Percentiles rank a stretch among this genome's conserved stretches.
Conservation (phyloP, 2,797 vertebrate species). For the Spea hammondii region DNA sequence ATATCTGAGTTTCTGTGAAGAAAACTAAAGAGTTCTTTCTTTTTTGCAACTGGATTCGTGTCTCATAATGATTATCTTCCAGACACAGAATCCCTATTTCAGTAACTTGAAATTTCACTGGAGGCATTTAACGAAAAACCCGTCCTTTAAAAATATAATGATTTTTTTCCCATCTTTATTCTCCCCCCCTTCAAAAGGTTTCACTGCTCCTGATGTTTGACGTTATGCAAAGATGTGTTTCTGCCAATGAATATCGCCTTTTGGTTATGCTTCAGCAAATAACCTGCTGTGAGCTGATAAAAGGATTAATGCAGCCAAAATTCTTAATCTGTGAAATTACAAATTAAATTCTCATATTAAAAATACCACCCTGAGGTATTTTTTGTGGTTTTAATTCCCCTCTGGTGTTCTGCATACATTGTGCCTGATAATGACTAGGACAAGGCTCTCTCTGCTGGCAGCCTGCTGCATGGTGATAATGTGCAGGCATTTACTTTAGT, state of each 20-base stretch:
- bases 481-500: conserved; percentile 74
- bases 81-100: conserved; percentile 75
- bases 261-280: conserved; percentile 81
- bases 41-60: conserved; percentile 66
- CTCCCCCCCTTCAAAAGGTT: conserved; percentile 82
- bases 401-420: conserved; percentile 82
- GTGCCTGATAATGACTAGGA: conserved; percentile 79
- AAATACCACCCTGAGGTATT: conserved; percentile 87
- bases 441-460: conserved; percentile 74
- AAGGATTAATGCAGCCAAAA: conserved; percentile 94
- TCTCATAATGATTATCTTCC: conserved; percentile 76
- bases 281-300: conserved; percentile 98
- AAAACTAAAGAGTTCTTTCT: conserved; percentile 64
- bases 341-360: conserved; percentile 92
- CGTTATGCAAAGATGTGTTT: conserved; percentile 79
- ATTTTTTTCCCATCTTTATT: conserved; percentile 78
- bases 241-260: conserved; percentile 82
- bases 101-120: conserved; percentile 72
- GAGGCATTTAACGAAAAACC: conserved; percentile 74
- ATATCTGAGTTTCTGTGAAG: conserved; percentile 26
- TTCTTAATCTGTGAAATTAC: conserved; percentile 94
- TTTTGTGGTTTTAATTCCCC: conserved; percentile 84
- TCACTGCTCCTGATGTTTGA: conserved; percentile 75
- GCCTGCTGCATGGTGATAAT: conserved; percentile 78
- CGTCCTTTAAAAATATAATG: conserved; percentile 79